A percentile compares a stretch with the other conserved stretches of the same genome.
Evolutionary conservation across 2,797 vertebrate genomes (phyloP).

Genomic region (Rhinophrynus dorsalis): DNA sequence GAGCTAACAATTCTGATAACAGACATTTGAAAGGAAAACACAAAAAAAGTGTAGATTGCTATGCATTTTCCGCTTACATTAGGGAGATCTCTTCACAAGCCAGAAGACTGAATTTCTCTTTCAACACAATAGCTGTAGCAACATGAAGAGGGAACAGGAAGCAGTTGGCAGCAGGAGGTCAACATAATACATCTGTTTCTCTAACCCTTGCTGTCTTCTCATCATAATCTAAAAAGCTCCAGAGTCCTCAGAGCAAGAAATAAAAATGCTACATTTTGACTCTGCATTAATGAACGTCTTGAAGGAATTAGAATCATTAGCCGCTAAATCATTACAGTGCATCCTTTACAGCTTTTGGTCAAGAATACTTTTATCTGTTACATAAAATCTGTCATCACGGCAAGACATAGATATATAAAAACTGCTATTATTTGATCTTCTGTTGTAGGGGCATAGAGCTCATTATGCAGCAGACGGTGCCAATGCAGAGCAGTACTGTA

Average conservation of each 20-base stretch:
- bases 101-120: background rate
- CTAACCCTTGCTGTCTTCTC: conserved; percentile 21
- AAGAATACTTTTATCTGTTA: conserved; percentile 15
- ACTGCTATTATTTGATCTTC: conserved; percentile 27
- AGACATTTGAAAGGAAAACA: background rate
- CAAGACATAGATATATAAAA: conserved; percentile 17
- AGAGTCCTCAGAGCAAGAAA: conserved; percentile 10
- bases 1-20: background rate
- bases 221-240: conserved; percentile 12
- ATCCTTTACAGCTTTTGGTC: conserved; percentile 18
- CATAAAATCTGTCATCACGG: conserved; percentile 11
- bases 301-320: conserved; percentile 33
- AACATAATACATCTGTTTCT: conserved; percentile 25
- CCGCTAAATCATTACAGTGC: conserved; percentile 17
- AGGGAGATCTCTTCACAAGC: background rate
- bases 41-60: background rate
- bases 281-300: conserved; percentile 31
- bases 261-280: conserved; percentile 11
- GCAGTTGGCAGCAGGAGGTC: background rate
- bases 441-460: conserved; percentile 7
- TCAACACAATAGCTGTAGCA: background rate
- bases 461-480: conserved; percentile 22
- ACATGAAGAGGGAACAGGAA: conserved; percentile 1
- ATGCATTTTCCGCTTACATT: background rate
- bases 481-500: background rate